These are phyloP conservation scores for Melanotaenia nigrans DNA, from an alignment of 2,797 vertebrate genomes.

Conservation along the genomic window DNA sequence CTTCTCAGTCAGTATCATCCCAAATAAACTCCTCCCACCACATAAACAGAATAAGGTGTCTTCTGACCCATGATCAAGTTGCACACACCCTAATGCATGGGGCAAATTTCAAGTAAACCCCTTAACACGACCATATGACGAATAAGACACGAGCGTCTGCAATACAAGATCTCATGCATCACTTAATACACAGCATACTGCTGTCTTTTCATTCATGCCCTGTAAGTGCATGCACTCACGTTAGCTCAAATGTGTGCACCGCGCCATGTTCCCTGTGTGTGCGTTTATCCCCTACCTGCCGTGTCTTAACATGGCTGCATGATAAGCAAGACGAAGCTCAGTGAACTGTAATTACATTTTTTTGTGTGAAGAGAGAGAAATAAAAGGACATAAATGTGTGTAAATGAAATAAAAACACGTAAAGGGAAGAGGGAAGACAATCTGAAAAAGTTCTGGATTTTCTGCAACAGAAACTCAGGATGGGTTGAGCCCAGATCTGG, in stretches of 20 bases:
- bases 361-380: slow-evolving; percentile 1
- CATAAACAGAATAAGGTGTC: neutral
- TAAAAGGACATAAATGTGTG: neutral
- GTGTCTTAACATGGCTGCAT: slow-evolving; percentile 28
- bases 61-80: neutral
- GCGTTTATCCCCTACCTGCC: neutral
- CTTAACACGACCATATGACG: neutral
- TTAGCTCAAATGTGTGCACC: slow-evolving; percentile 7
- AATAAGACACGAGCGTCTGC: neutral
- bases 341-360: slow-evolving; percentile 29
- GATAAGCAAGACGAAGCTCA: slow-evolving; percentile 36
- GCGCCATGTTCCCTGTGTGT: neutral
- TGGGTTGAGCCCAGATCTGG: slow-evolving; percentile 41
- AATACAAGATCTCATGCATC: slow-evolving; percentile 15
- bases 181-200: slow-evolving; percentile 8
- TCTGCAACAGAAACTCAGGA: slow-evolving; percentile 19
- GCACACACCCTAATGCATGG: no score
- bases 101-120: neutral
- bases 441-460: neutral
- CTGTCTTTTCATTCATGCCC: slow-evolving; percentile 16
- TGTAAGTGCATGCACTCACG: slow-evolving; percentile 10
- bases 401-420: no score
- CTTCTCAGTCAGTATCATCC: neutral
- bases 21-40: neutral
- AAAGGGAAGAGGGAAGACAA: no score